phyloP scores from a whole-genome alignment of 2,888 invertebrate genomes.

The Chesias legatella region DNA sequence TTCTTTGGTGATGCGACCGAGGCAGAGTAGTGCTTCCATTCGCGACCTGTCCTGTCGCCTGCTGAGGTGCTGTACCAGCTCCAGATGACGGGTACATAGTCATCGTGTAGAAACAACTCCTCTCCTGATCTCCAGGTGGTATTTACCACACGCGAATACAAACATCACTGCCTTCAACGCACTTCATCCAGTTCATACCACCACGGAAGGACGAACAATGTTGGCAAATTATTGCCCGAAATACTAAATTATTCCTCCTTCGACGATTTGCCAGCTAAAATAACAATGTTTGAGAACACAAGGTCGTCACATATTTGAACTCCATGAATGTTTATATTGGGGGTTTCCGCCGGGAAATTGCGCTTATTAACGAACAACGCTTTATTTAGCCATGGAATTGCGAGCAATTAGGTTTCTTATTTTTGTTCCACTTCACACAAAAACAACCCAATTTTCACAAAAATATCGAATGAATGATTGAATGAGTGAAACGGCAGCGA shows the following conservation, averaged over 20 bases:
- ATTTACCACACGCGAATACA: constrained; percentile 61
- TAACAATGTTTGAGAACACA: constrained; percentile 53
- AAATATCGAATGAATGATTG: constrained; percentile 43
- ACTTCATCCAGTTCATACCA: constrained; percentile 17
- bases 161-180: constrained; percentile 59
- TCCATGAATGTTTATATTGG: constrained; percentile 29
- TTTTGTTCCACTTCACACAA: constrained; percentile 47
- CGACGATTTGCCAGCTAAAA: constrained; percentile 53
- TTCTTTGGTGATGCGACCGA: constrained; percentile 73
- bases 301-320: constrained; percentile 53
- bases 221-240: constrained; percentile 1
- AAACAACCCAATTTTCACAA: constrained; percentile 63
- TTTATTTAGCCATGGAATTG: constrained; percentile 33
- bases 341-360: constrained; percentile 28
- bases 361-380: constrained; percentile 23
- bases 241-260: constrained; percentile 34
- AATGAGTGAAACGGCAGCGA: constrained; percentile 18
- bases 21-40: constrained; percentile 74
- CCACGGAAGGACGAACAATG: not conserved
- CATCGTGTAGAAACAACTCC: constrained; percentile 52
- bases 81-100: constrained; percentile 71
- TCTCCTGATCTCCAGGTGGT: constrained; percentile 69
- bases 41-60: constrained; percentile 66
- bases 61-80: constrained; percentile 71
- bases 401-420: constrained; percentile 21